These are phyloP conservation scores for Epicauta chinensis DNA, from an alignment of 1,140 invertebrate genomes.

Conservation along the genomic window DNA sequence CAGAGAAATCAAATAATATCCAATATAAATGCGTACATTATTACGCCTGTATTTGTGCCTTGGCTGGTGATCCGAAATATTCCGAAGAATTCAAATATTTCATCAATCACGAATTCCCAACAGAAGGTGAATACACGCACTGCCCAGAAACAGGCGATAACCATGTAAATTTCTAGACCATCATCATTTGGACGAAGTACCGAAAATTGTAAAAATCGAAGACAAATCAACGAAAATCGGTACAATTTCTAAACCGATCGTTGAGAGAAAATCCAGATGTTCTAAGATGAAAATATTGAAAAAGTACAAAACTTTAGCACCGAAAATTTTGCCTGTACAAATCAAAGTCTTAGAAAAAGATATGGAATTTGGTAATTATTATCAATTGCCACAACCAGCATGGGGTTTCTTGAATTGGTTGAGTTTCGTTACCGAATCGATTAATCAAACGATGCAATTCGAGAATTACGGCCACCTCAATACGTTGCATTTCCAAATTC, in stretches of 20 bases:
- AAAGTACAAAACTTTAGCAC: conserved; percentile 25
- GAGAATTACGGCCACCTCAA: conserved; percentile 66
- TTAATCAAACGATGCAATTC: conserved; percentile 76
- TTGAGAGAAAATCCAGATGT: conserved; percentile 22
- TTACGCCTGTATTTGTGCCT: conserved; percentile 73
- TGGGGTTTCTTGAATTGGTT: conserved; percentile 63
- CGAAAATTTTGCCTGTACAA: conserved; percentile 33
- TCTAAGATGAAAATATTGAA: not conserved
- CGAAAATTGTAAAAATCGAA: conserved; percentile 8
- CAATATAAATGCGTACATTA: conserved; percentile 51
- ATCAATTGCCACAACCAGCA: not conserved
- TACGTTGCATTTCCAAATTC: conserved; percentile 64
- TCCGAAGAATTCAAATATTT: conserved; percentile 63
- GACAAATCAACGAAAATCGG: conserved; percentile 1
- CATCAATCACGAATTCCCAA: conserved; percentile 49
- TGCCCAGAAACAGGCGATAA: too few species aligned
- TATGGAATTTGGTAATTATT: too few species aligned
- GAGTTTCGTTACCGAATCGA: conserved; percentile 66
- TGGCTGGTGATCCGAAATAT: conserved; percentile 65
- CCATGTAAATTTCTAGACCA: too few species aligned
- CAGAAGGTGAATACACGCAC: not conserved
- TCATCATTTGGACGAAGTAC: not conserved
- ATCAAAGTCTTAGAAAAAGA: conserved; percentile 27
- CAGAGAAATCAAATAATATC: conserved; percentile 9
- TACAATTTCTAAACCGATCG: conserved; percentile 1